These are phyloP conservation scores for Petrocephalus microphthalmus DNA, from an alignment of 2,113 vertebrate species.

Conservation along the genomic window DNA sequence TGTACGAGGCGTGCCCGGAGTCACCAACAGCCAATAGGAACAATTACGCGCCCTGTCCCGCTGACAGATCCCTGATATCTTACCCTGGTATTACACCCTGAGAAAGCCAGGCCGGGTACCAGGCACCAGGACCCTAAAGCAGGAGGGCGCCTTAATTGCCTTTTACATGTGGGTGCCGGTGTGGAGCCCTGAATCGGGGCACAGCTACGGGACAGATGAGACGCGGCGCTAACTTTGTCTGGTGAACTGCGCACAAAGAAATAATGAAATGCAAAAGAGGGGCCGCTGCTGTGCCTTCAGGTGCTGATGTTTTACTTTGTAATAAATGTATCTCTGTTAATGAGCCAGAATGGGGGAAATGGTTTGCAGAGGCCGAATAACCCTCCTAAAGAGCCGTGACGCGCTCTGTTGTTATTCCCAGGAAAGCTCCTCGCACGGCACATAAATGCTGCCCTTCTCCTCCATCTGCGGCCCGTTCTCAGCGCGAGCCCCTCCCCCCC, in stretches of 20 bases:
- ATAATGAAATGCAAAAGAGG: not conserved
- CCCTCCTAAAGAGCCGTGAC: not conserved
- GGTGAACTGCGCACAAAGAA: not conserved
- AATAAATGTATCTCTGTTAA: conserved; percentile 20
- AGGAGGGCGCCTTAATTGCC: not conserved
- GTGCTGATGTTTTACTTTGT: not conserved
- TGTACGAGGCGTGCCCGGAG: too few relatives aligned
- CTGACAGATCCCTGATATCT: not conserved
- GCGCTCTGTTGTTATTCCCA: not conserved
- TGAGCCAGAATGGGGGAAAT: not conserved
- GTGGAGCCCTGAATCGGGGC: not conserved
- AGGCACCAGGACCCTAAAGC: not conserved
- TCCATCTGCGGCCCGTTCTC: not conserved
- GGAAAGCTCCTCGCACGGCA: not conserved
- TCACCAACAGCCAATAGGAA: not conserved
- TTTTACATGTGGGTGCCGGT: not conserved
- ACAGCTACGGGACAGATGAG: not conserved
- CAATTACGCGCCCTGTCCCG: not conserved
- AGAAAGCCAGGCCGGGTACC: not conserved
- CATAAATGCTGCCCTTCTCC: conserved; percentile 1
- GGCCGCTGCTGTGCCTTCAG: conserved; percentile 2
- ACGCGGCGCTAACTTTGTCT: not conserved
- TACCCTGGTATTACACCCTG: not conserved
- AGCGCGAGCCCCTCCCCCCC: not conserved
- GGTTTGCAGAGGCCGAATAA: not conserved